A percentile compares a stretch with the other conserved stretches of the same genome.
phyloP scores from a whole-genome alignment of 2,888 invertebrate genomes.

The Andrena chrysosceles region DNA sequence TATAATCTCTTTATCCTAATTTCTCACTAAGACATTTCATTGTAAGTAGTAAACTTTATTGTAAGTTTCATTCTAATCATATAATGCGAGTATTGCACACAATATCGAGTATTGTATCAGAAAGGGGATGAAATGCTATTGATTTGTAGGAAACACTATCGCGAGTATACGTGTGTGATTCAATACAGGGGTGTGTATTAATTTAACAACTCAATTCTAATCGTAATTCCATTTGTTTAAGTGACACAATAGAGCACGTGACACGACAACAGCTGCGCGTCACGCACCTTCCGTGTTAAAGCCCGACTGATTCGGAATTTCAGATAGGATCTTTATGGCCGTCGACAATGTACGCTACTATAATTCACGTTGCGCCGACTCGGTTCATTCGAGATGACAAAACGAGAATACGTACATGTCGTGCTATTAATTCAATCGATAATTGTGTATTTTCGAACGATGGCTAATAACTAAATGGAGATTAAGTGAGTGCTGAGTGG shows the following conservation, averaged over 20 bases:
- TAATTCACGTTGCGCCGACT: slow-evolving; percentile 45
- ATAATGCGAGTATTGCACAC: too few relatives aligned
- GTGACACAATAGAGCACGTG: slow-evolving; percentile 10
- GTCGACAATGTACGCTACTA: slow-evolving; percentile 37
- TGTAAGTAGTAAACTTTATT: too few relatives aligned
- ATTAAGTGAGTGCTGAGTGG: too few relatives aligned
- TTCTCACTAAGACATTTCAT: too few relatives aligned
- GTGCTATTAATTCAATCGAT: not conserved
- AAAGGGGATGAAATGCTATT: too few relatives aligned
- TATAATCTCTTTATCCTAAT: too few relatives aligned
- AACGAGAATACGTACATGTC: slow-evolving; percentile 25
- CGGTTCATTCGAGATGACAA: slow-evolving; percentile 11
- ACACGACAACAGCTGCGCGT: slow-evolving; percentile 22
- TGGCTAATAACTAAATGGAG: too few relatives aligned
- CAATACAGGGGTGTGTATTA: not conserved
- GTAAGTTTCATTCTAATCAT: too few relatives aligned
- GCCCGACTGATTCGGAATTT: slow-evolving; percentile 34
- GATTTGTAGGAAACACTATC: too few relatives aligned
- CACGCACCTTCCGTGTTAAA: slow-evolving; percentile 24
- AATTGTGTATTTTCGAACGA: not conserved
- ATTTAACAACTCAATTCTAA: slow-evolving; percentile 1
- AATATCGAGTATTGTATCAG: too few relatives aligned
- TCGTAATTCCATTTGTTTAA: slow-evolving; percentile 22
- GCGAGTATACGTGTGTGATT: not conserved
- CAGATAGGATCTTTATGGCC: slow-evolving; percentile 62